Evolutionary conservation across 2,797 vertebrate genomes (phyloP), one percentile per base, ranked within the genome.

Genomic region (Aplochiton taeniatus): DNA sequence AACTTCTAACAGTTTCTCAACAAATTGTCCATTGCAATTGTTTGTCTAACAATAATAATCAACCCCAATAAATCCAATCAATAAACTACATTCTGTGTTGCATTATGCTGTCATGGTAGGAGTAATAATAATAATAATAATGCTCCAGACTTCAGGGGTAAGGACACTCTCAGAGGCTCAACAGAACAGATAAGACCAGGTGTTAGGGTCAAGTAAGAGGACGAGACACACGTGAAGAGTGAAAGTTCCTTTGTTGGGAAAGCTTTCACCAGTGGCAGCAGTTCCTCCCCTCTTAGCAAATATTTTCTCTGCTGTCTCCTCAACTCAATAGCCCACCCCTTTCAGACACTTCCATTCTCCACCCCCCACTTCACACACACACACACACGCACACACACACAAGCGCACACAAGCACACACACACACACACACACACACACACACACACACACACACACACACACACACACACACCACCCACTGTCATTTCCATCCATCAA

Each of bases 231-330:
- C 61, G 70, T 49, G 67, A 75, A 63, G 77, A 83, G 77, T 47
- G 69, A 82, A 74, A 81, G 79, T 73, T 85, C 80, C 83, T 83
- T 89, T 85, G 83, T 76, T 83, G 76, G 63, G 74, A 81, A 79
- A 58, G 72, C 70, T 78, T 86, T 85, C 73, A 70, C 72, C 65
- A n/a, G 66, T 57, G 54, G 62, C 72, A 79, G 77, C 77, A 77
- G 66, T 72, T 78, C 31, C 41, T 80, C 65, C 61, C 66, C 67
- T 72, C 73, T 59, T 65, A 73, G 61, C 70, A 42, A 69, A 81
- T 80, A 76, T 81, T 85, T 81, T 76, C 73, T 74, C 78, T 83
- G 75, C 78, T 82, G 77, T 77, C 81, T 74, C 63, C 70, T 62
- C 63, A 65, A 67, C 63, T 73, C 67, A 66, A 78, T 74, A 58